A percentile compares a stretch with the other conserved stretches of the same genome.
Evolutionary conservation across 2,797 vertebrate species (phyloP).

Genomic region (Aldrovandia affinis): DNA sequence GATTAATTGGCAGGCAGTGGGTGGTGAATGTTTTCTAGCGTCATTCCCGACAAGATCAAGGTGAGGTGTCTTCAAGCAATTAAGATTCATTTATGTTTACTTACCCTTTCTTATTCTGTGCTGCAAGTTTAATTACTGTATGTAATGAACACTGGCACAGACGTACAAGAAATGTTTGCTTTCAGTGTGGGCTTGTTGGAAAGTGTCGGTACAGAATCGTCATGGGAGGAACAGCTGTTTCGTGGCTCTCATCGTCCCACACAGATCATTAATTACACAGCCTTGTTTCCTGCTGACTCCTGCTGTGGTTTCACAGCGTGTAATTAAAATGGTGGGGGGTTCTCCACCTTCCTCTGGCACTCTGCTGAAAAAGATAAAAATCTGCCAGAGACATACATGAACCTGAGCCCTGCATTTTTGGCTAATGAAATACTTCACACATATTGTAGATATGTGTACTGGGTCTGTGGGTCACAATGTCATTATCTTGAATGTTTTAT

Average conservation of each 20-base stretch:
- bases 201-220: background rate
- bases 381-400: background rate
- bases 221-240: background rate
- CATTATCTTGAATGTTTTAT: background rate
- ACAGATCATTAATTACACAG: background rate
- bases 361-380: background rate
- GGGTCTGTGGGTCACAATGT: too few relatives aligned
- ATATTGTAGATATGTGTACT: too few relatives aligned
- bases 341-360: background rate
- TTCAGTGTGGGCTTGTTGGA: background rate
- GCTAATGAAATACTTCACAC: background rate
- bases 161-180: too few relatives aligned
- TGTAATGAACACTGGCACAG: too few relatives aligned
- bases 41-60: too few relatives aligned
- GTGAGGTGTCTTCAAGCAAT: too few relatives aligned
- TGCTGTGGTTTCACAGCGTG: slow-evolving; percentile 3
- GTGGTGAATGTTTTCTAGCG: too few relatives aligned
- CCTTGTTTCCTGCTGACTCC: background rate
- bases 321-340: background rate
- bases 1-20: too few relatives aligned
- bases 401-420: background rate
- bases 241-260: background rate
- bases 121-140: too few relatives aligned
- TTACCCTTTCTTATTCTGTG: background rate
- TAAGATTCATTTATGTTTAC: background rate